Percentiles rank a stretch among this genome's conserved stretches.
Conservation (phyloP, 2,113 vertebrate species). For the Capreolus pygargus region DNA sequence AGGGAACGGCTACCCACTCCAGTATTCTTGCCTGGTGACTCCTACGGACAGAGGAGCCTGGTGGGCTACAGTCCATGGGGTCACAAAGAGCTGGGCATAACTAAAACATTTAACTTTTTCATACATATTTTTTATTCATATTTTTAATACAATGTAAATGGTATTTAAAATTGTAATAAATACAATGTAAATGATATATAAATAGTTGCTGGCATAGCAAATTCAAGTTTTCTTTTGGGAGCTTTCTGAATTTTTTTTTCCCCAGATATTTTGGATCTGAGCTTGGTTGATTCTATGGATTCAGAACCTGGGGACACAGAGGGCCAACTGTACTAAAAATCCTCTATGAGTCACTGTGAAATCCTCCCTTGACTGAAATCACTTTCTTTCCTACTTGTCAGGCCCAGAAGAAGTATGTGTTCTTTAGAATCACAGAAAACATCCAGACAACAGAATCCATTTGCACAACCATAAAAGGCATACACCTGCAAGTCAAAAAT, state of each 20-base stretch:
- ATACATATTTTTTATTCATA: no score
- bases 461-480: not conserved
- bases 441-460: not conserved
- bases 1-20: not conserved
- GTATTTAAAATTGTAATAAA: not conserved
- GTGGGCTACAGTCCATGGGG: not conserved
- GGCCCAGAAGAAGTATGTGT: not conserved
- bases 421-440: constrained; percentile 11
- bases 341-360: not conserved
- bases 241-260: not conserved
- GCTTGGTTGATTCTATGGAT: not conserved
- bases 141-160: not conserved
- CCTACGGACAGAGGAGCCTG: not conserved
- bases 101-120: not conserved
- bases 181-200: not conserved
- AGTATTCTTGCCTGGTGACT: not conserved
- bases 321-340: not conserved
- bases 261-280: not conserved
- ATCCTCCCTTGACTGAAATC: not conserved
- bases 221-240: not conserved
- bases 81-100: not conserved
- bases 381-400: not conserved
- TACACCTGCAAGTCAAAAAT: not conserved
- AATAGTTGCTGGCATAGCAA: not conserved
- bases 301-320: not conserved